Conservation (phyloP, 2,888 invertebrate genomes). For the Itoplectis maculator region DNA sequence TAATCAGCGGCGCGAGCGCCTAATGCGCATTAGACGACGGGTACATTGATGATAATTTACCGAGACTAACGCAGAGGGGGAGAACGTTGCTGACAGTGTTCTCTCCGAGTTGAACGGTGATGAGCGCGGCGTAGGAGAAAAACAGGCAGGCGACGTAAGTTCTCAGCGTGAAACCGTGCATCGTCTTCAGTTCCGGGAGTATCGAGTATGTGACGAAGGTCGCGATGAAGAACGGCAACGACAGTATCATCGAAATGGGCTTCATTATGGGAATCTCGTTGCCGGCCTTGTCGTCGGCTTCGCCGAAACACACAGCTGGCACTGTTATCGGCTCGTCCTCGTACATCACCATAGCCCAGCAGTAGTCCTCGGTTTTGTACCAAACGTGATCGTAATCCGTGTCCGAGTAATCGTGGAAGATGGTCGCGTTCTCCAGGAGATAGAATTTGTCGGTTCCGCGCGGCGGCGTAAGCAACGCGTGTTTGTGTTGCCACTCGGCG, state of each 20-base stretch:
- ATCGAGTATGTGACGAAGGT: conserved; percentile 79
- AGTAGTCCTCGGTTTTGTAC: conserved; percentile 69
- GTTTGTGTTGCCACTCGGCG: conserved; percentile 54
- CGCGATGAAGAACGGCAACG: conserved; percentile 75
- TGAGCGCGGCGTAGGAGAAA: conserved; percentile 76
- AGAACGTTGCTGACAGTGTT: conserved; percentile 32
- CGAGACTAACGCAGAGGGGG: conserved; percentile 70
- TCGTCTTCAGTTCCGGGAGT: conserved; percentile 78
- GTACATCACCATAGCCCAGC: conserved; percentile 69
- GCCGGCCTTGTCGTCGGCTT: background rate
- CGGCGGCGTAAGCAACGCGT: conserved; percentile 62
- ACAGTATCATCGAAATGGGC: conserved; percentile 73
- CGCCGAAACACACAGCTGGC: conserved; percentile 69
- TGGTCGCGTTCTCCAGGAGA: conserved; percentile 73
- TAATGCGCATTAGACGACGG: background rate
- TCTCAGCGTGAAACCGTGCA: conserved; percentile 79
- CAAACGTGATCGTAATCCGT: conserved; percentile 9
- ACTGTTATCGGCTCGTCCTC: conserved; percentile 58
- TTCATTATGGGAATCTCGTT: conserved; percentile 53
- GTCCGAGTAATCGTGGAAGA: conserved; percentile 65
- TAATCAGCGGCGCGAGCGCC: background rate
- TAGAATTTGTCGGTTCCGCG: conserved; percentile 71
- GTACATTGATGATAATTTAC: conserved; percentile 61
- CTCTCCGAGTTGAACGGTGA: conserved; percentile 71
- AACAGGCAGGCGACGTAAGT: conserved; percentile 76